Evolutionary conservation across 2,113 vertebrate species (phyloP).

Genomic region (Elgaria multicarinata): DNA sequence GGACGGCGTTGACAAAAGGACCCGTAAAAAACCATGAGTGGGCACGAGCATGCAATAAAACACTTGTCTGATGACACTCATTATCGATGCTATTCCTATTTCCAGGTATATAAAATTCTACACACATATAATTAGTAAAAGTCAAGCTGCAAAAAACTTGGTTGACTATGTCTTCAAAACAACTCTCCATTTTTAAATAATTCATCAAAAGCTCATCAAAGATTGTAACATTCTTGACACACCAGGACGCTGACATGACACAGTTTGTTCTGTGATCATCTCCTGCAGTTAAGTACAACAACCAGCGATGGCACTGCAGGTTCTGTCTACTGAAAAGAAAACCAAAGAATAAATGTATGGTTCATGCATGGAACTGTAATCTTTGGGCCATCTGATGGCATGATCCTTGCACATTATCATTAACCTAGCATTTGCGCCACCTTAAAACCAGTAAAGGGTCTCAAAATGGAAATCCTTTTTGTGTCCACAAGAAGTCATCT

Average conservation of each 20-base stretch:
- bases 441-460: constrained; percentile 25
- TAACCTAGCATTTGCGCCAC: background rate
- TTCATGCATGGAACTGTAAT: constrained; percentile 17
- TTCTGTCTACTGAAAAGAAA: constrained; percentile 34
- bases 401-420: background rate
- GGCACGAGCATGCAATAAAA: no score
- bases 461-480: background rate
- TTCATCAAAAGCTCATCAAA: constrained; percentile 49
- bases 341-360: constrained; percentile 17
- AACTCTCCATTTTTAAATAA: constrained; percentile 52
- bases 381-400: background rate
- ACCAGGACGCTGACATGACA: constrained; percentile 35
- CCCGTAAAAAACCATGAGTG: no score
- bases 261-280: constrained; percentile 48
- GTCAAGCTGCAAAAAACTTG: background rate
- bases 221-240: constrained; percentile 31
- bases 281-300: constrained; percentile 18
- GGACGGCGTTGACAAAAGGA: no score
- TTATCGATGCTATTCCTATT: background rate
- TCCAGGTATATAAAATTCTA: background rate
- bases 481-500: background rate
- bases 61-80: no score
- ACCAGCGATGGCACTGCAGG: constrained; percentile 16
- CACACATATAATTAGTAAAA: background rate
- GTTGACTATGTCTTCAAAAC: constrained; percentile 25